Evolutionary conservation across 23 tunicate species (phyloP).

Genomic region (Clavelina lepadiformis): DNA sequence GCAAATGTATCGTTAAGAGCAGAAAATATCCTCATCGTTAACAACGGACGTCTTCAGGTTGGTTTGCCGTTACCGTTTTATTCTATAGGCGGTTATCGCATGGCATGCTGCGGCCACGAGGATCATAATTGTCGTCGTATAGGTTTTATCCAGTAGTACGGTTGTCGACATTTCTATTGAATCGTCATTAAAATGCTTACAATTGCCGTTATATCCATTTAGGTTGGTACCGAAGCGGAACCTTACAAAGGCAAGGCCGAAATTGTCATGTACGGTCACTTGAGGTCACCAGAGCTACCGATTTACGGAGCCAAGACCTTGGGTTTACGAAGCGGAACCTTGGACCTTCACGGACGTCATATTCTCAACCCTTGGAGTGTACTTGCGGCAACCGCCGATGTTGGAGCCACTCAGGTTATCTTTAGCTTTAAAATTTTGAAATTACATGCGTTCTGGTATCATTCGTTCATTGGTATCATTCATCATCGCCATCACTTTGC

Average conservation of each 20-base stretch:
- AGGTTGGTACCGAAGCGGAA: constrained; percentile 74
- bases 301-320: constrained; percentile 77
- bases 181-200: no score
- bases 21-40: constrained; percentile 37
- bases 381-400: constrained; percentile 30
- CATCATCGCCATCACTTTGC: no score
- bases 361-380: constrained; percentile 45
- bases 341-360: constrained; percentile 72
- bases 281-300: constrained; percentile 54
- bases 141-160: no score
- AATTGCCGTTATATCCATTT: neutral
- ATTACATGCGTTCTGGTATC: no score
- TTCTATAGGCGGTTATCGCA: neutral
- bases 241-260: constrained; percentile 29
- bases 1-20: constrained; percentile 29
- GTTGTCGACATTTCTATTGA: no score
- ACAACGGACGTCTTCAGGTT: constrained; percentile 54
- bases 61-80: neutral
- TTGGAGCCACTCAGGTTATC: constrained; percentile 43
- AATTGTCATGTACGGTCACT: constrained; percentile 54
- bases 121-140: no score
- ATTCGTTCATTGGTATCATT: no score
- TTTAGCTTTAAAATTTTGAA: no score
- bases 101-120: no score
- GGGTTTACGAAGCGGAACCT: constrained; percentile 42